phyloP scores from a whole-genome alignment of 2,888 invertebrate species.

The Chloroclysta siterata region DNA sequence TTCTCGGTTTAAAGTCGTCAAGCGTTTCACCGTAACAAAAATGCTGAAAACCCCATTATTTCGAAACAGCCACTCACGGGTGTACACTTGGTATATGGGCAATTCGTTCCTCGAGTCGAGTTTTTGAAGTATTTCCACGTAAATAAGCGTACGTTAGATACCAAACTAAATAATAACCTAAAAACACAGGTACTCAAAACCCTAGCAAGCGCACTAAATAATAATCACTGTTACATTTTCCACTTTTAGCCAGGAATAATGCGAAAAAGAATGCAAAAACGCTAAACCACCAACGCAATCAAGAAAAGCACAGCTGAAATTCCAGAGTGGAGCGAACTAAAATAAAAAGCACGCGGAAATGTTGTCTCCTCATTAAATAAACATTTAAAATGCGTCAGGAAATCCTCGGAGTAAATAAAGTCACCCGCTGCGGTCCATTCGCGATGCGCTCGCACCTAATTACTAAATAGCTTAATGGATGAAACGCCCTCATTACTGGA shows the following conservation, averaged over 20 bases:
- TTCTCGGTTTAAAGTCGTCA: too few species aligned
- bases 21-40: too few species aligned
- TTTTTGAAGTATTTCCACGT: too few species aligned
- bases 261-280: slow-evolving; percentile 13
- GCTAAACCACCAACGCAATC: slow-evolving; percentile 27
- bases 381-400: slow-evolving; percentile 48
- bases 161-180: not conserved
- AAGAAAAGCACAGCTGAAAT: slow-evolving; percentile 27
- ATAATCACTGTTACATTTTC: not conserved
- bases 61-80: too few species aligned
- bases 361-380: slow-evolving; percentile 42
- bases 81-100: too few species aligned
- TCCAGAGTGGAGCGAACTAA: slow-evolving; percentile 19
- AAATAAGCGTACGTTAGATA: too few species aligned
- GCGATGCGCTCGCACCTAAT: slow-evolving; percentile 67
- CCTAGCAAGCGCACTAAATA: not conserved
- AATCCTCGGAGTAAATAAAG: slow-evolving; percentile 54
- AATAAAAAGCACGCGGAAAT: slow-evolving; percentile 38
- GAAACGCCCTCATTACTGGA: slow-evolving; percentile 69
- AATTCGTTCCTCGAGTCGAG: too few species aligned
- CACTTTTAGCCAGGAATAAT: not conserved
- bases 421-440: slow-evolving; percentile 59
- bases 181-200: not conserved
- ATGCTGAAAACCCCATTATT: too few species aligned
- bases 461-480: slow-evolving; percentile 77